These are phyloP conservation scores for Sinhomidia bicolor DNA, from an alignment of 2,888 invertebrate genomes.

Conservation along the genomic window DNA sequence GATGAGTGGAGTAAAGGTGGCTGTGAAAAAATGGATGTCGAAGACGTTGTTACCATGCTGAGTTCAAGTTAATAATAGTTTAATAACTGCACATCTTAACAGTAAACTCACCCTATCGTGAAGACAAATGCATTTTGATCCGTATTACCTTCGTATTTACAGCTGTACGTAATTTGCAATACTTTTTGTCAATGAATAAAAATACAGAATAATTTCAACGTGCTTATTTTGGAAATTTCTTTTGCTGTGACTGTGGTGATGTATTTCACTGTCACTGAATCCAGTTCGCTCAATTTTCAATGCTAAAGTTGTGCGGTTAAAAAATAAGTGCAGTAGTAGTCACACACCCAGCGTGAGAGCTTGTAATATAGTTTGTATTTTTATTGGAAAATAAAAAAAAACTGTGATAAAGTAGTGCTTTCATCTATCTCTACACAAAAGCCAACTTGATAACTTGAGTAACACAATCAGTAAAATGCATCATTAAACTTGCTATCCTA, in stretches of 20 bases:
- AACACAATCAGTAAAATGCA: neutral
- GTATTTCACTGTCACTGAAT: neutral
- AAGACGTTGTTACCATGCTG: constrained; percentile 78
- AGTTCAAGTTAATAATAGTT: neutral
- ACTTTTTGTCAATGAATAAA: too few species aligned
- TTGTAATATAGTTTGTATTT: neutral
- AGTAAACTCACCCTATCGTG: too few species aligned
- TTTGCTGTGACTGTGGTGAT: too few species aligned
- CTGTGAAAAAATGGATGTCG: constrained; percentile 81
- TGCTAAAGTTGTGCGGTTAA: neutral
- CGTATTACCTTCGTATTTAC: too few species aligned
- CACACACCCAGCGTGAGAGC: too few species aligned
- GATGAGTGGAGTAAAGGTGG: constrained; percentile 78
- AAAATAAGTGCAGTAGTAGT: neutral
- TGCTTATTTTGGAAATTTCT: too few species aligned
- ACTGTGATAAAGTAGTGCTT: constrained; percentile 24
- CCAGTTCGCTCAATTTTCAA: neutral
- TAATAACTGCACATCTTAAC: too few species aligned
- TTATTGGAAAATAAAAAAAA: constrained; percentile 58
- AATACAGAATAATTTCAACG: too few species aligned
- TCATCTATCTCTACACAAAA: neutral
- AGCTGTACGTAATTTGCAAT: too few species aligned
- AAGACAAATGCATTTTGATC: neutral
- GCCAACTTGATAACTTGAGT: too few species aligned
- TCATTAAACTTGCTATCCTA: neutral